Percentiles rank a stretch among this genome's conserved stretches.
Conservation (phyloP, 2,797 vertebrate genomes). For the Onychomys leucogaster region DNA sequence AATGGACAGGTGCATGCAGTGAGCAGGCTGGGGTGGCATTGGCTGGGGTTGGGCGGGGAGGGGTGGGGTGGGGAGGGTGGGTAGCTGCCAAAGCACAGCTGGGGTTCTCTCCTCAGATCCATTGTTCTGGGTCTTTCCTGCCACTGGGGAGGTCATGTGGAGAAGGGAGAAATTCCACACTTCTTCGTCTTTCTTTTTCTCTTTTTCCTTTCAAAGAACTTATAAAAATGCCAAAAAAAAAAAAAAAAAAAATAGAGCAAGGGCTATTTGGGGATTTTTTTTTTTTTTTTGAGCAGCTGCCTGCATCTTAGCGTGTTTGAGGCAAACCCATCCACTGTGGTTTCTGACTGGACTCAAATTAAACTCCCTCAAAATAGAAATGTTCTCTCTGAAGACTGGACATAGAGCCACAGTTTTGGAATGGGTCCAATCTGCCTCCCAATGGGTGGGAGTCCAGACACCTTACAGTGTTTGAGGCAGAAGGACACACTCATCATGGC, state of each 20-base stretch:
- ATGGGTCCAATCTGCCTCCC: constrained; percentile 82
- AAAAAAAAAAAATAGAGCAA: constrained; percentile 51
- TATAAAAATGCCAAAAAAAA: constrained; percentile 62
- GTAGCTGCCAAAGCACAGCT: no score
- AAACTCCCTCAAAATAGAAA: constrained; percentile 82
- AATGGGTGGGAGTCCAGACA: constrained; percentile 75
- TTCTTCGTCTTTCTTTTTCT: constrained; percentile 30
- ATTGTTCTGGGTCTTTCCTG: fast-evolving
- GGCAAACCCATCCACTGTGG: constrained; percentile 59
- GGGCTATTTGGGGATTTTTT: constrained; percentile 68
- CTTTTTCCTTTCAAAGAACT: constrained; percentile 66
- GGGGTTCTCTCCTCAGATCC: not conserved
- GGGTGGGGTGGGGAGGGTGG: no score
- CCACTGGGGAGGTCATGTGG: not conserved
- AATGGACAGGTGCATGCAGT: fast-evolving
- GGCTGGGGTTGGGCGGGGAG: no score
- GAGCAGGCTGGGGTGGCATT: no score
- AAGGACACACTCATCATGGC: constrained; percentile 82
- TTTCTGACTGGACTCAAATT: constrained; percentile 58
- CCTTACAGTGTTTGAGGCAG: constrained; percentile 77
- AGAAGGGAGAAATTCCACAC: not conserved
- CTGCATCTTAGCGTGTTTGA: constrained; percentile 54
- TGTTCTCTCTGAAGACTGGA: constrained; percentile 82
- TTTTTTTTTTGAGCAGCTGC: constrained; percentile 30
- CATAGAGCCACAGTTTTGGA: constrained; percentile 85